Percentiles rank a stretch among this genome's conserved stretches.
Evolutionary conservation across 2,888 invertebrate species (phyloP).

Genomic region (Drosophila ustulata): DNA sequence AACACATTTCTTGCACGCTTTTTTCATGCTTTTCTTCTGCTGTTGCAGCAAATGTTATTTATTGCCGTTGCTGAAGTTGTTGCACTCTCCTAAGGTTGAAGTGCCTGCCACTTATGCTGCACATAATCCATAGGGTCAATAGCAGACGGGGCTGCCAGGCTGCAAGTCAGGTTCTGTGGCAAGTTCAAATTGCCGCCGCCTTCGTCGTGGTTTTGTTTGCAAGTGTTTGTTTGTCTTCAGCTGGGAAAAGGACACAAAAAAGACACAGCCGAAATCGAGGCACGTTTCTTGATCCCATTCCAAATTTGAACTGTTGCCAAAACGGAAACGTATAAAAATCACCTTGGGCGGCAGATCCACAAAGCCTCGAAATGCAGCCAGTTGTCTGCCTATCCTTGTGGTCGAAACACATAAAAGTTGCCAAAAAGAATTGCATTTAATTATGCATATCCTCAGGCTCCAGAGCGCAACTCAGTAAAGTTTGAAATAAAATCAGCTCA

Average conservation of each 20-base stretch:
- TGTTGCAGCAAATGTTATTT: slow-evolving; percentile 56
- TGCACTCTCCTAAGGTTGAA: slow-evolving; percentile 54
- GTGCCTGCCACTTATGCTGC: slow-evolving; percentile 62
- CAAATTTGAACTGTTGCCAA: slow-evolving; percentile 73
- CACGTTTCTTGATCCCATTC: slow-evolving; percentile 25
- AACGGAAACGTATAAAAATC: slow-evolving; percentile 39
- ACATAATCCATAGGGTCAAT: slow-evolving; percentile 79
- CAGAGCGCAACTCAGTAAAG: background rate
- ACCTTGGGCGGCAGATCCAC: slow-evolving; percentile 29
- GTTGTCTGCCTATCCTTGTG: slow-evolving; percentile 21
- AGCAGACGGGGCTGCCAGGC: slow-evolving; percentile 33
- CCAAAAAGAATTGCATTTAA: slow-evolving; percentile 20
- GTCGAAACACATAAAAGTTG: slow-evolving; percentile 7
- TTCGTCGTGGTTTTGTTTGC: slow-evolving; percentile 7
- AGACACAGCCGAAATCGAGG: background rate
- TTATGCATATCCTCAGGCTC: slow-evolving; percentile 20
- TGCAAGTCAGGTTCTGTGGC: slow-evolving; percentile 1
- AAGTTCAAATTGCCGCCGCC: slow-evolving; percentile 20
- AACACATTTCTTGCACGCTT: slow-evolving; percentile 44
- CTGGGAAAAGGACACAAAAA: slow-evolving; percentile 23
- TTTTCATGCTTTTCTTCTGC: slow-evolving; percentile 11
- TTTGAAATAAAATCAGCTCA: background rate
- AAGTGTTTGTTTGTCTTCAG: slow-evolving; percentile 37
- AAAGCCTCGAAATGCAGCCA: background rate
- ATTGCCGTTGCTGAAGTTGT: slow-evolving; percentile 51